Conservation (phyloP, 2,888 invertebrate genomes). For the Nycteola revayana region DNA sequence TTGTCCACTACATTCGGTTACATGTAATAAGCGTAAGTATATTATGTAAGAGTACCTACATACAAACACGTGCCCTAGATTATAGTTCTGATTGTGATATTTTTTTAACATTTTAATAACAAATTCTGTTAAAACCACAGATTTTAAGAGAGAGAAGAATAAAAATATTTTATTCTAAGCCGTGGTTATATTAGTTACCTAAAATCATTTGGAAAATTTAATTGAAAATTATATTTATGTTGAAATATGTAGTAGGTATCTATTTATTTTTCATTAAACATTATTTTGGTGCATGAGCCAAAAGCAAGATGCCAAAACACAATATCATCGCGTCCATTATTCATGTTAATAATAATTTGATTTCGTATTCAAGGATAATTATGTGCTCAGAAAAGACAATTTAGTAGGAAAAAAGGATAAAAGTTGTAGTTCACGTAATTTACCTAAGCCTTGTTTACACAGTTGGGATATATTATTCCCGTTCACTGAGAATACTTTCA, state of each 20-base stretch:
- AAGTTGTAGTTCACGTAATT: conserved; percentile 40
- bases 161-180: conserved; percentile 2
- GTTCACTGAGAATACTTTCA: no score
- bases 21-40: conserved; percentile 36
- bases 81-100: conserved; percentile 68
- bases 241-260: no score
- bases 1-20: conserved; percentile 46
- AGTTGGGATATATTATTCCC: not conserved
- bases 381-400: conserved; percentile 79
- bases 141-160: not conserved
- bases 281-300: conserved; percentile 70
- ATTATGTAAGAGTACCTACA: conserved; percentile 45
- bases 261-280: conserved; percentile 23
- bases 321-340: conserved; percentile 58
- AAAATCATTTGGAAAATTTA: conserved; percentile 6
- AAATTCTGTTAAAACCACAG: conserved; percentile 6
- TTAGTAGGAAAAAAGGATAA: conserved; percentile 48
- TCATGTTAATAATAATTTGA: conserved; percentile 38
- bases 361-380: conserved; percentile 41
- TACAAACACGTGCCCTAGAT: conserved; percentile 49
- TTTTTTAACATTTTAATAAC: conserved; percentile 36
- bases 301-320: conserved; percentile 74
- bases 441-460: not conserved
- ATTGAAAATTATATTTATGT: no score
- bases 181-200: conserved; percentile 6